These are phyloP conservation scores for Drosophila sturtevanti DNA, from an alignment of 1,140 invertebrate species.

Conservation along the genomic window DNA sequence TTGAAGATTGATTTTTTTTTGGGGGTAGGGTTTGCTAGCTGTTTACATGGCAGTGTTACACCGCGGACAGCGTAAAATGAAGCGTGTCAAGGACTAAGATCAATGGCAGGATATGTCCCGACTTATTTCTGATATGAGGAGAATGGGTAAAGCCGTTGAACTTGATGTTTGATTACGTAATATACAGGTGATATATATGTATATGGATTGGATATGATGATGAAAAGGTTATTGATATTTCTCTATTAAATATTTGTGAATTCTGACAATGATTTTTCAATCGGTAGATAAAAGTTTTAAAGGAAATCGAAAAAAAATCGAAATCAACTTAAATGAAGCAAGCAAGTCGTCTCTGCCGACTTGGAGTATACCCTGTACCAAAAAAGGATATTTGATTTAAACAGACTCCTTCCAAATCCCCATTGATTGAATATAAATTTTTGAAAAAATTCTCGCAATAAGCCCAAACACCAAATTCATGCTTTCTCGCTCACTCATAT, in stretches of 20 bases:
- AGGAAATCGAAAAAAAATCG: too few relatives aligned
- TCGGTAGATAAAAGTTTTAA: background rate
- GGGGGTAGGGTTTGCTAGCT: background rate
- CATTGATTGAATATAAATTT: too few relatives aligned
- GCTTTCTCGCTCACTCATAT: too few relatives aligned
- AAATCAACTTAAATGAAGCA: too few relatives aligned
- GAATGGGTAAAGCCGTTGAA: background rate
- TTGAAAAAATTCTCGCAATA: too few relatives aligned
- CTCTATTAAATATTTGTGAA: background rate
- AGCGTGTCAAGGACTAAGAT: conserved; percentile 7
- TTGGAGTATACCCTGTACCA: too few relatives aligned
- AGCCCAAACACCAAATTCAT: too few relatives aligned
- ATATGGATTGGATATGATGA: too few relatives aligned
- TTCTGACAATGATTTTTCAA: background rate
- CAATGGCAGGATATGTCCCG: conserved; percentile 8
- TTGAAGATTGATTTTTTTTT: conserved; percentile 8
- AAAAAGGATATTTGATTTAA: too few relatives aligned
- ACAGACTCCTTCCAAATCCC: too few relatives aligned
- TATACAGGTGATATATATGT: background rate
- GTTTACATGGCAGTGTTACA: conserved; percentile 4
- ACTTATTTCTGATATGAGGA: conserved; percentile 8
- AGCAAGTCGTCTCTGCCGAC: too few relatives aligned
- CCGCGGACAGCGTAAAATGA: conserved; percentile 7
- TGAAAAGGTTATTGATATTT: background rate
- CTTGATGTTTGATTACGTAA: background rate